Conservation (phyloP, 1,140 invertebrate species). For the Drosophila kanapiae region DNA sequence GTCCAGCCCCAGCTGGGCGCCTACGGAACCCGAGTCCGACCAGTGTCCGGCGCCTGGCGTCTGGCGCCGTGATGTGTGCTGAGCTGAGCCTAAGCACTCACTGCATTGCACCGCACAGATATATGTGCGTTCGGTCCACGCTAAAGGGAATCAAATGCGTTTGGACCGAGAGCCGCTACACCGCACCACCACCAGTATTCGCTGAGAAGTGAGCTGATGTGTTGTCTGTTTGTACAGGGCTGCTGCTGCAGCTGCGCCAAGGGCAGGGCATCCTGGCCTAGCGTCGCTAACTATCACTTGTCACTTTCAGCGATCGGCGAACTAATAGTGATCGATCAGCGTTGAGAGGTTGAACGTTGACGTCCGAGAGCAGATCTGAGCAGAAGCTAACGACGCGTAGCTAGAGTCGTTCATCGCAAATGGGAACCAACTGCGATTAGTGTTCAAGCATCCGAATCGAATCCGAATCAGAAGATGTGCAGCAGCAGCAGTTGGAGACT, state of each 20-base stretch:
- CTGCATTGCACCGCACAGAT: conserved; percentile 80
- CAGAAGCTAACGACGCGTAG: conserved; percentile 45
- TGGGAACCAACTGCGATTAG: conserved; percentile 75
- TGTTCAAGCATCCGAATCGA: conserved; percentile 64
- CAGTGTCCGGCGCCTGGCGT: conserved; percentile 4
- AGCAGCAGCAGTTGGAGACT: conserved; percentile 35
- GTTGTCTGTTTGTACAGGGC: conserved; percentile 80
- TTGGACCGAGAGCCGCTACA: conserved; percentile 82
- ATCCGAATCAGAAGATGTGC: conserved; percentile 36
- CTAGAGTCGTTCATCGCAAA: conserved; percentile 67
- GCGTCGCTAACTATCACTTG: conserved; percentile 42
- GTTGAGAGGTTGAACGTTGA: conserved; percentile 1
- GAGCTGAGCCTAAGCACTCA: conserved; percentile 51
- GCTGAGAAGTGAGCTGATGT: conserved; percentile 73
- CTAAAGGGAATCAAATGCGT: conserved; percentile 82
- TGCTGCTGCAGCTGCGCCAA: conserved; percentile 76
- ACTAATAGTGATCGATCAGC: conserved; percentile 29
- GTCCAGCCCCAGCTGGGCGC: conserved; percentile 14
- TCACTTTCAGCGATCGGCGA: conserved; percentile 40
- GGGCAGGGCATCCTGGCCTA: conserved; percentile 43
- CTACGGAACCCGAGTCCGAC: not conserved
- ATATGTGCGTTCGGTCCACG: conserved; percentile 80
- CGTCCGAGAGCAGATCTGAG: conserved; percentile 18
- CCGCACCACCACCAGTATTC: conserved; percentile 77
- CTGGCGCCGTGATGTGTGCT: conserved; percentile 28